Conservation (phyloP, 2,888 invertebrate species). For the Cacoxenus indagator region DNA sequence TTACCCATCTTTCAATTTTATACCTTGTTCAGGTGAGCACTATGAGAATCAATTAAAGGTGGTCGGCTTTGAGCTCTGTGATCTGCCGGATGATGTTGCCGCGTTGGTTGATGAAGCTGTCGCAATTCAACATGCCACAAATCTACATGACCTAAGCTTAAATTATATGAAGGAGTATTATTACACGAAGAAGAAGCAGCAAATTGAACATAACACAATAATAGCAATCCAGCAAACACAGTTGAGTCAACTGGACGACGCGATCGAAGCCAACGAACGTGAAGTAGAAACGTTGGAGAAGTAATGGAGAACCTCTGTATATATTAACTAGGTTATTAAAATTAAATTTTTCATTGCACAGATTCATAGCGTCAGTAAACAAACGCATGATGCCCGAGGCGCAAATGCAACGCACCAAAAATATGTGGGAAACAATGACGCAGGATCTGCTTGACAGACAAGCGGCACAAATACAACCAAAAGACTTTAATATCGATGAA, state of each 20-base stretch:
- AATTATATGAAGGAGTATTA: conserved; percentile 60
- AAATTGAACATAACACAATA: conserved; percentile 47
- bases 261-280: conserved; percentile 46
- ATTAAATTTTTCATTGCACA: conserved; percentile 29
- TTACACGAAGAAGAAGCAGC: conserved; percentile 50
- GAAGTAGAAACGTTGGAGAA: conserved; percentile 53
- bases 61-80: conserved; percentile 57
- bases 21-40: conserved; percentile 49
- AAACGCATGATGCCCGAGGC: conserved; percentile 51
- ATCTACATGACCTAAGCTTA: conserved; percentile 52
- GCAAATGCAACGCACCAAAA: conserved; percentile 46
- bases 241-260: conserved; percentile 46
- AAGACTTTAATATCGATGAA: conserved; percentile 59
- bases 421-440: conserved; percentile 48
- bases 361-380: conserved; percentile 50
- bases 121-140: conserved; percentile 50
- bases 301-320: conserved; percentile 35
- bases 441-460: conserved; percentile 51
- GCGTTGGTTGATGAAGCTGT: conserved; percentile 55
- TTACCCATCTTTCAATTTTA: neutral
- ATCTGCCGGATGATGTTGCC: conserved; percentile 58
- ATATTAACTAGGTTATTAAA: neutral
- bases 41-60: conserved; percentile 59
- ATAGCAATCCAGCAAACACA: conserved; percentile 44
- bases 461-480: conserved; percentile 45